phyloP scores from a whole-genome alignment of 2,888 invertebrate genomes.

The Congeria kusceri region DNA sequence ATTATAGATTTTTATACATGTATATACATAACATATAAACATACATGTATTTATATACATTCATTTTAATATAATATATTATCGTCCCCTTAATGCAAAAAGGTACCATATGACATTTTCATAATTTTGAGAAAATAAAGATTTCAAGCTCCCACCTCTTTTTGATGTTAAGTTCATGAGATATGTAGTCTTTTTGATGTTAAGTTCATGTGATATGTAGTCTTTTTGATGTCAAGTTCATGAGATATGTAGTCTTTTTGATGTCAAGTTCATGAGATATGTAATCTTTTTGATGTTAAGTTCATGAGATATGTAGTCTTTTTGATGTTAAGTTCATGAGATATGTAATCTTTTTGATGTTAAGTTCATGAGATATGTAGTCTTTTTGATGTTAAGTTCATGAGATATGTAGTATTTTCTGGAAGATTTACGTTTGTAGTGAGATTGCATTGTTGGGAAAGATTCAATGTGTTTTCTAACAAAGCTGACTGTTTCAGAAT shows the following conservation, averaged over 20 bases:
- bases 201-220: background rate
- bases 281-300: conserved; percentile 22
- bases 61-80: too few relatives aligned
- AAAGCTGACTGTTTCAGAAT: conserved; percentile 14
- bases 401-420: conserved; percentile 9
- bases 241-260: background rate
- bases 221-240: conserved; percentile 18
- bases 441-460: conserved; percentile 16
- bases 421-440: conserved; percentile 3
- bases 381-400: conserved; percentile 22
- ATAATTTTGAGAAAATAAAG: too few relatives aligned
- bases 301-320: conserved; percentile 5
- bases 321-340: background rate
- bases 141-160: background rate
- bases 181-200: background rate
- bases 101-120: too few relatives aligned
- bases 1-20: too few relatives aligned
- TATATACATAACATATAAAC: too few relatives aligned
- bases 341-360: too few relatives aligned
- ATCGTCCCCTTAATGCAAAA: background rate
- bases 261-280: background rate
- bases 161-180: conserved; percentile 18
- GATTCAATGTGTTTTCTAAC: conserved; percentile 29
- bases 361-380: too few relatives aligned
- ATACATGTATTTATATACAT: too few relatives aligned